Percentiles rank a stretch among this genome's conserved stretches.
These are phyloP conservation scores for Mactra quadrangularis DNA, from an alignment of 1,140 invertebrate genomes.

Conservation along the genomic window DNA sequence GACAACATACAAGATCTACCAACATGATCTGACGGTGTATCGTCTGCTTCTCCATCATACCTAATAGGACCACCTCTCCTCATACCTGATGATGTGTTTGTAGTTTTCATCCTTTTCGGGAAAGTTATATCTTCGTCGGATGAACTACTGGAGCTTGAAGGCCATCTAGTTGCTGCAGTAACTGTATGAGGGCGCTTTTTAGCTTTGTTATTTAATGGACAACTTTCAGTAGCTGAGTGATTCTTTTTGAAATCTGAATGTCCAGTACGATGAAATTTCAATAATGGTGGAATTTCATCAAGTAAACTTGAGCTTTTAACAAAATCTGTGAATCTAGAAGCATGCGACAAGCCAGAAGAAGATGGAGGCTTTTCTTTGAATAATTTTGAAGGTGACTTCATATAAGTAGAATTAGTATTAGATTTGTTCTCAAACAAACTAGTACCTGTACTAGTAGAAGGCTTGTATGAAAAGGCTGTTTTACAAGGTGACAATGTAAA, in stretches of 20 bases:
- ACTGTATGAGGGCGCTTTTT: neutral
- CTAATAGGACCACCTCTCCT: neutral
- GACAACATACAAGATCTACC: too few species aligned
- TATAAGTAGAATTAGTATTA: neutral
- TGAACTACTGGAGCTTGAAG: conserved; percentile 7
- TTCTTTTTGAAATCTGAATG: too few species aligned
- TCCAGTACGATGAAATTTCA: too few species aligned
- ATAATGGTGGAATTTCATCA: neutral
- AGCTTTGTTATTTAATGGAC: too few species aligned
- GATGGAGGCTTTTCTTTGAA: neutral
- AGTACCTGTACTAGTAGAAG: too few species aligned
- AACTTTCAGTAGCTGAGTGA: too few species aligned
- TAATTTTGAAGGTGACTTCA: neutral
- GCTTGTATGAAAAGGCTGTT: neutral
- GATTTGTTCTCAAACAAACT: neutral
- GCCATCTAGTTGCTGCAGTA: neutral
- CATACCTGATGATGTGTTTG: neutral
- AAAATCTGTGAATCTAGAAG: neutral
- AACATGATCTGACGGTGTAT: too few species aligned
- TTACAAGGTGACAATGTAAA: conserved; percentile 3
- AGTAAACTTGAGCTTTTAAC: conserved; percentile 27
- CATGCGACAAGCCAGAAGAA: too few species aligned
- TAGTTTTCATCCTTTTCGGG: conserved; percentile 5
- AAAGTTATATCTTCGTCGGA: conserved; percentile 9
- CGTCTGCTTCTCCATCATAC: too few species aligned